Base-by-base conservation (phyloP, 2,797 vertebrate genomes). In the Choloepus didactylus region DNA sequence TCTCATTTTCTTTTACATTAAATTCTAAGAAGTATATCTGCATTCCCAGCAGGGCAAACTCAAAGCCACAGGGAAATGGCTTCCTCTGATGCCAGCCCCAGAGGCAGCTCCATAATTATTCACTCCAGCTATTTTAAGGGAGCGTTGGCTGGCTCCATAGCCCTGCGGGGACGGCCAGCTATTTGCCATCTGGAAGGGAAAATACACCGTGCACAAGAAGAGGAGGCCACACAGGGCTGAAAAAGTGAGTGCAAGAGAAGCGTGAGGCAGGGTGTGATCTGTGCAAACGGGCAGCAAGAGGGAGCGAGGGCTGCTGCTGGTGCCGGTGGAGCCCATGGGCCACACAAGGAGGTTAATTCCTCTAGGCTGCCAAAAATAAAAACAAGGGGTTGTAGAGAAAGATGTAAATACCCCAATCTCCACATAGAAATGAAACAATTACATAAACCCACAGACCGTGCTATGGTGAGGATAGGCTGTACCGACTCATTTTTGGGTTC, bases 271-370 rank as follows among this genome's bases (percentile, higher is more conserved):
- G 46, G 5, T 16, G 6, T 18, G 31, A 44, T n/a, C 41, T 6
- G 0, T n/a, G 14, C 10, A 25, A 44, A 54, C 59, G 0, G 46
- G 44, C 1, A 15, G 62, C 3, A 7, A 0, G 11, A 27, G n/a
- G 70, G 41, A 89, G 56, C 49, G 29, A 41, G 49, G 10, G 18
- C 21, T 29, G 0, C 56, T 83, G 62, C 44, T 15, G 44, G 31
- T 5, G 12, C 10, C 16, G 27, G 46, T 35, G 27, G 19, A 11
- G 46, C 51, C 54, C 3, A 2, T 0, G 18, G 29, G 21, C 6
- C 16, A 35, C 1, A 23, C 51, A 15, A 54, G 49, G 49, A 54
- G 51, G 51, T 3, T 4, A 16, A 54, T 54, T 19, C 64, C 51
- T 59, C 31, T 21, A 27, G 29, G 18, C 46, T 62, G 83, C 70